Evolutionary conservation across 1,140 invertebrate species (phyloP).

Genomic region (Atta texana): DNA sequence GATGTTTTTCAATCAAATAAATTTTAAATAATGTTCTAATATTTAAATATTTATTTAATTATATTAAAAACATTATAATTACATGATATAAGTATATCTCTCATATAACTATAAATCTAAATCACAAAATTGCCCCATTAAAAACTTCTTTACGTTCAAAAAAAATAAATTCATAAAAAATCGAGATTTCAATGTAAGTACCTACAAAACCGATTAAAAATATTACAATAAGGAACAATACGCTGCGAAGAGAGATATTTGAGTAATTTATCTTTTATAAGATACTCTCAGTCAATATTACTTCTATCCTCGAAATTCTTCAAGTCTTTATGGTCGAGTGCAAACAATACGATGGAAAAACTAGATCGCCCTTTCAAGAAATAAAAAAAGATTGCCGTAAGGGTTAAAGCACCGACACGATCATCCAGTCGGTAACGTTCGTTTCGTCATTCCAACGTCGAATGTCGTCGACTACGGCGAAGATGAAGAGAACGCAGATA

Average conservation of each 20-base stretch:
- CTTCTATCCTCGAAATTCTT: background rate
- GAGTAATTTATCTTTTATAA: background rate
- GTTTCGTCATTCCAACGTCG: conserved; percentile 54
- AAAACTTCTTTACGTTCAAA: background rate
- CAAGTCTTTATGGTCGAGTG: background rate
- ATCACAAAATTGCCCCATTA: background rate
- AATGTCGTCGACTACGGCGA: conserved; percentile 63
- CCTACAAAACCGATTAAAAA: background rate
- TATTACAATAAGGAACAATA: background rate
- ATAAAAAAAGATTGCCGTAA: conserved; percentile 36
- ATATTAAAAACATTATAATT: background rate
- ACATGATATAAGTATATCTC: background rate
- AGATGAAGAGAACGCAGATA: conserved; percentile 55
- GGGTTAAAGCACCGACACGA: conserved; percentile 27
- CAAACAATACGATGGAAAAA: conserved; percentile 27
- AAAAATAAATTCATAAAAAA: background rate
- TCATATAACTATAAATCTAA: background rate
- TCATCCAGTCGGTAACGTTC: conserved; percentile 47
- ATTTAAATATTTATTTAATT: background rate
- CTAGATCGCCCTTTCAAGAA: conserved; percentile 32
- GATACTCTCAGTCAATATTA: background rate
- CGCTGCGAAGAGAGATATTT: background rate
- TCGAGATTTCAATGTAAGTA: background rate
- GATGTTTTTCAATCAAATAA: background rate
- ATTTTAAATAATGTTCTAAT: background rate